Evolutionary conservation across 2,113 vertebrate genomes (phyloP), one percentile per base, ranked within the genome.

Genomic region (Brachyhypopomus gauderio): DNA sequence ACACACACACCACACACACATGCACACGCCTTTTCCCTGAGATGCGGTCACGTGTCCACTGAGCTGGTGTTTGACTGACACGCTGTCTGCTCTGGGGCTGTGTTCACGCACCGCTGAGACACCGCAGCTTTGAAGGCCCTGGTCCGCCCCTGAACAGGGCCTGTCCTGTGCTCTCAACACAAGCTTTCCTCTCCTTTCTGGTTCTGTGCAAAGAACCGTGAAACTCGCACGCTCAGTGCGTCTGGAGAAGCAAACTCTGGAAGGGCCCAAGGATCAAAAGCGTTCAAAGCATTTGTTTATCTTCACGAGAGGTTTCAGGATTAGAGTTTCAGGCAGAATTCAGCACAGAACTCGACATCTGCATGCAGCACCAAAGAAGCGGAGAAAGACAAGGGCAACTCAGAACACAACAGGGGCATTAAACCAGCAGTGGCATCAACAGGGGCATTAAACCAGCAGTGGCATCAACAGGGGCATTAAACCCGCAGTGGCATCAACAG

Each of bases 51-150:
- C 71, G 59, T 75, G 62, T 12, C 56, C 72, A 27, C 1, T 30
- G 64, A 16, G 17, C 52, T 55, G 25, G 56, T 52, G 58, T 75
- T 81, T 81, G 62, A 81, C 56, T 69, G 79, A 45, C 72, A 45
- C 62, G 14, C 62, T 75, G 30, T 64, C 66, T 36, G 69, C 52
- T 76, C 3, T 70, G 23, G 25, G 34, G 45, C 27, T 60, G 25
- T 81, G 79, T 23, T 38, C 20, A 59, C 72, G 66, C 55, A 80
- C 72, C 22, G 4, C 16, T 23, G 3, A 6, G 9, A 34, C 58
- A 30, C 78, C 62, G 27, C 0, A 41, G 41, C 36, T 34, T 27
- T 20, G 5, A n/a, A 36, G 30, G 30, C 30, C n/a, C 30, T 11
- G 70, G 25, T 62, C 9, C 41, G 3, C 41, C 9, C 41, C 41